Evolutionary conservation across 2,888 invertebrate species (phyloP).

Genomic region (Sclerodermus sp.): DNA sequence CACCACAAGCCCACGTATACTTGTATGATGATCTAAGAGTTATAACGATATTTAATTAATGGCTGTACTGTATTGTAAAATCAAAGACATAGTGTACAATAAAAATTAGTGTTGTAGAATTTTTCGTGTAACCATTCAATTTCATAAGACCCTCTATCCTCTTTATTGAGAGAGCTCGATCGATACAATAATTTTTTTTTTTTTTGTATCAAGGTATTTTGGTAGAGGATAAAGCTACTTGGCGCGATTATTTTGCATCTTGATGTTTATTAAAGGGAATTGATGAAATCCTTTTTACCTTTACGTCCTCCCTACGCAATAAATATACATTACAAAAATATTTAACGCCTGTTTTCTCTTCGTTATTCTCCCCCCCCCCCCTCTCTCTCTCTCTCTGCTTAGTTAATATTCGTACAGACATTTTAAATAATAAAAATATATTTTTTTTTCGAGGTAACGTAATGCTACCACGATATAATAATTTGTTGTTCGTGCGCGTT

Average conservation of each 20-base stretch:
- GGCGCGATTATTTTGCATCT: neutral
- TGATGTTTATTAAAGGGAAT: neutral
- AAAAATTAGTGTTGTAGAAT: slow-evolving; percentile 45
- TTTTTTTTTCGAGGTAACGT: neutral
- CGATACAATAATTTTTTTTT: neutral
- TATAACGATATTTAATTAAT: slow-evolving; percentile 51
- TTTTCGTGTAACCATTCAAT: neutral
- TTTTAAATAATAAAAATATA: too few species aligned
- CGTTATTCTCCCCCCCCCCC: too few species aligned
- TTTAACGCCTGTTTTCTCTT: too few species aligned
- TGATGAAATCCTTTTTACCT: neutral
- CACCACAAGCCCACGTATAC: slow-evolving; percentile 30
- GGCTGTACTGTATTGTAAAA: slow-evolving; percentile 54
- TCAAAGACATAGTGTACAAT: slow-evolving; percentile 50
- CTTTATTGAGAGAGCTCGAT: too few species aligned
- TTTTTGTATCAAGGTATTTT: too few species aligned
- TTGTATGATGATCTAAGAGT: slow-evolving; percentile 40
- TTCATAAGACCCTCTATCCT: too few species aligned
- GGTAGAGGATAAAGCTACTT: neutral
- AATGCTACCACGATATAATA: too few species aligned
- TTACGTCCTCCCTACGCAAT: neutral
- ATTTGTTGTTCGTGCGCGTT: too few species aligned
- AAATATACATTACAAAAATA: neutral
- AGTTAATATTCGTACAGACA: too few species aligned
- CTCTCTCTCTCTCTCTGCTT: too few species aligned